phyloP scores from a whole-genome alignment of 2,113 vertebrate species.

The Hippocampus abdominalis region DNA sequence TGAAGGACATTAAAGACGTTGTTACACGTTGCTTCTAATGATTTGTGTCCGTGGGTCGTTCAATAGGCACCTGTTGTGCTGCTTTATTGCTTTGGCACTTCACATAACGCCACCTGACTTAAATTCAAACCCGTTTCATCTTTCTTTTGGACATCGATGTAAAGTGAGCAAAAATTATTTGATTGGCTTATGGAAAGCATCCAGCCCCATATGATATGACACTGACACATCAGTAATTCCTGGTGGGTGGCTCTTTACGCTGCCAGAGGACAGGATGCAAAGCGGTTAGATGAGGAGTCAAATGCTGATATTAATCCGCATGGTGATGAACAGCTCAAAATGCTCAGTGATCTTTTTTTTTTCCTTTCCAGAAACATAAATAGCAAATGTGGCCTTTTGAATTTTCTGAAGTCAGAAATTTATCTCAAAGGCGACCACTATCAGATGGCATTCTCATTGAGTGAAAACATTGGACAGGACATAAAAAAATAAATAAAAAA shows the following conservation, averaged over 20 bases:
- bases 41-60: too few relatives aligned
- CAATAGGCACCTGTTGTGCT: too few relatives aligned
- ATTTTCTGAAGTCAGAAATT: background rate
- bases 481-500: background rate
- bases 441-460: conserved; percentile 6
- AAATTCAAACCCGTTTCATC: background rate
- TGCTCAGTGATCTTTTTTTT: background rate
- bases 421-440: background rate
- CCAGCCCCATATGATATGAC: background rate
- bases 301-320: conserved; percentile 14
- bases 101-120: background rate
- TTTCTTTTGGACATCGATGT: background rate
- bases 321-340: background rate
- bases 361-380: background rate
- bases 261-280: background rate
- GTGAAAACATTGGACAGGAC: background rate
- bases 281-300: conserved; percentile 6
- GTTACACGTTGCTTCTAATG: too few relatives aligned
- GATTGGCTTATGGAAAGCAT: background rate
- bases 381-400: background rate
- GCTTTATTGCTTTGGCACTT: too few relatives aligned
- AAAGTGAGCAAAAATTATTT: background rate
- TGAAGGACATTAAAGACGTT: too few relatives aligned
- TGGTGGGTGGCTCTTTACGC: background rate
- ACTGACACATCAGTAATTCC: background rate